These are phyloP conservation scores for Palaemon carinicauda DNA, from an alignment of 1,140 invertebrate genomes.

Conservation along the genomic window DNA sequence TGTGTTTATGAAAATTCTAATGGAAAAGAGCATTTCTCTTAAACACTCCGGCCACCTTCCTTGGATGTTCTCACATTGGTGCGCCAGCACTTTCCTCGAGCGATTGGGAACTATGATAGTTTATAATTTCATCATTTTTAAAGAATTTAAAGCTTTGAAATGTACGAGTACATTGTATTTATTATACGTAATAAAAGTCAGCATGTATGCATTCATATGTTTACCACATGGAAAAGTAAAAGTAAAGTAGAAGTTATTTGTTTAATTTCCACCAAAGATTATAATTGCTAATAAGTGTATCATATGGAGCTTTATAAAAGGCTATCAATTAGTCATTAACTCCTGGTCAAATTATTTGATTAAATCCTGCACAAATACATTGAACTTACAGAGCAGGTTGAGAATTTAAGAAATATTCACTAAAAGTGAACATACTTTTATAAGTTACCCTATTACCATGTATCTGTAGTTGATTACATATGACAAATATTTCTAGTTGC, in stretches of 20 bases:
- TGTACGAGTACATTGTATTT: conserved; percentile 3
- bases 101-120: neutral
- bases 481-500: no score
- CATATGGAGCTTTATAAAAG: no score
- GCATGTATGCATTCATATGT: neutral
- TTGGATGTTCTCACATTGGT: neutral
- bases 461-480: no score
- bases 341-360: no score
- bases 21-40: conserved; percentile 70
- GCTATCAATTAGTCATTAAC: no score
- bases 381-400: no score
- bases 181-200: neutral
- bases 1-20: conserved; percentile 69
- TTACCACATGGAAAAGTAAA: neutral
- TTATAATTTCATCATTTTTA: neutral
- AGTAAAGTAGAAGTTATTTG: neutral
- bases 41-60: conserved; percentile 67
- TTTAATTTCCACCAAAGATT: neutral
- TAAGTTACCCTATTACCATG: no score
- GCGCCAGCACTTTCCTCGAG: neutral
- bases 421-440: no score
- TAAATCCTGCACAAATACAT: no score
- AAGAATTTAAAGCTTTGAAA: neutral
- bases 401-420: no score
- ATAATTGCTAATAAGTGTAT: no score